phyloP scores from a whole-genome alignment of 2,797 vertebrate species.

The Pangasius krempfi region DNA sequence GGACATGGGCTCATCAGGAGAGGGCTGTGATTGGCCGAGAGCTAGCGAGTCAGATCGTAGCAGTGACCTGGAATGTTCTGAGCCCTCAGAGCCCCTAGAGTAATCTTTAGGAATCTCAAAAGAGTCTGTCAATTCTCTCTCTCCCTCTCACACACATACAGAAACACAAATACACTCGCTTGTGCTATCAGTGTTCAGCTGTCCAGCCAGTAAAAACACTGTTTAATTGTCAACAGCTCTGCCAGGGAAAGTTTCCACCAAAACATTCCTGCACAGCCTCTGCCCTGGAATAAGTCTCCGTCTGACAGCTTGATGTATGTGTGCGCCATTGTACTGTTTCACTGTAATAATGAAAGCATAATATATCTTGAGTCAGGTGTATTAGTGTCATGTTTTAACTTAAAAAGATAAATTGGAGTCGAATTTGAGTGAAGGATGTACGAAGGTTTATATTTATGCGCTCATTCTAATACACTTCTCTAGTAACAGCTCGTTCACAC shows the following conservation, averaged over 20 bases:
- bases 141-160: not conserved
- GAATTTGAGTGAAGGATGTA: not conserved
- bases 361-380: not conserved
- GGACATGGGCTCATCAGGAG: conserved; percentile 57
- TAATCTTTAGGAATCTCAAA: not conserved
- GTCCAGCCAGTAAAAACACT: conserved; percentile 48
- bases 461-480: not conserved
- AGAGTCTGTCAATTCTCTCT: conserved; percentile 4
- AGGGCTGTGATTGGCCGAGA: conserved; percentile 64
- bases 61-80: conserved; percentile 67
- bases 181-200: conserved; percentile 39
- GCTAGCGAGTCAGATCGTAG: conserved; percentile 64
- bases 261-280: conserved; percentile 63
- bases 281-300: not conserved
- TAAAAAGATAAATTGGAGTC: not conserved
- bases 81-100: conserved; percentile 40
- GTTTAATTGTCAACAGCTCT: conserved; percentile 56
- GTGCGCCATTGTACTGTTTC: not conserved
- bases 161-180: conserved; percentile 27
- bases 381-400: not conserved
- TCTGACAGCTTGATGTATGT: conserved; percentile 24
- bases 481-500: not conserved
- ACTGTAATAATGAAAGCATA: not conserved
- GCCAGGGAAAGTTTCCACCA: conserved; percentile 59
- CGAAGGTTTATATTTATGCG: not conserved